Percentiles rank a stretch among this genome's conserved stretches.
phyloP scores from a whole-genome alignment of 2,888 invertebrate genomes.

The Xestia c-nigrum region DNA sequence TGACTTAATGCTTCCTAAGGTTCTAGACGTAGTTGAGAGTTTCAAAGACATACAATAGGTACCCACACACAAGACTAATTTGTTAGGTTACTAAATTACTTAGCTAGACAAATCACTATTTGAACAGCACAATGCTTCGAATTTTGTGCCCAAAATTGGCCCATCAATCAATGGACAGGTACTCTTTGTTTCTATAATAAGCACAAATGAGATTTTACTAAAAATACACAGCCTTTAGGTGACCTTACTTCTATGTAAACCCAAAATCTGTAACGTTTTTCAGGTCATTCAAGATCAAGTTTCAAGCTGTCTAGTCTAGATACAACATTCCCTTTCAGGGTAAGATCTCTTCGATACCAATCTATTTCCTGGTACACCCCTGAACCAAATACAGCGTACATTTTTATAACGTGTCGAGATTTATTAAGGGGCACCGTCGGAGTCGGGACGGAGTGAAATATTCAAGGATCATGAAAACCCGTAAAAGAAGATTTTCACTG shows the following conservation, averaged over 20 bases:
- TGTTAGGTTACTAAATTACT: not conserved
- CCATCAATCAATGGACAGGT: not conserved
- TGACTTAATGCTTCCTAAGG: not conserved
- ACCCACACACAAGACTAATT: not conserved
- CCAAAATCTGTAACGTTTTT: constrained; percentile 4
- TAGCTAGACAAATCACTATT: not conserved
- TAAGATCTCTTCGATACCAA: not conserved
- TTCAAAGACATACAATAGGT: not conserved
- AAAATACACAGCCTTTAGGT: not conserved
- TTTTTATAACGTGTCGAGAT: constrained; percentile 81
- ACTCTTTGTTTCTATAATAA: not conserved
- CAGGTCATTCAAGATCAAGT: too few species aligned
- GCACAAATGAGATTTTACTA: not conserved
- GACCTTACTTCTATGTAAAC: not conserved
- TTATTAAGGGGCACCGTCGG: constrained; percentile 73
- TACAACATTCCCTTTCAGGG: not conserved
- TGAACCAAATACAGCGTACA: constrained; percentile 35
- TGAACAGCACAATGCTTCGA: not conserved
- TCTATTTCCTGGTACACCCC: constrained; percentile 27
- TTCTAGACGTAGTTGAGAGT: not conserved
- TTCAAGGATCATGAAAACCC: constrained; percentile 79
- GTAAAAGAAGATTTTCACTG: constrained; percentile 72
- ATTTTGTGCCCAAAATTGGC: not conserved
- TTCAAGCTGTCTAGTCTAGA: not conserved
- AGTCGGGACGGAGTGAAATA: constrained; percentile 78